Evolutionary conservation across 2,113 vertebrate species (phyloP), one percentile per base, ranked within the genome.

Genomic region (Dasyornis broadbenti): DNA sequence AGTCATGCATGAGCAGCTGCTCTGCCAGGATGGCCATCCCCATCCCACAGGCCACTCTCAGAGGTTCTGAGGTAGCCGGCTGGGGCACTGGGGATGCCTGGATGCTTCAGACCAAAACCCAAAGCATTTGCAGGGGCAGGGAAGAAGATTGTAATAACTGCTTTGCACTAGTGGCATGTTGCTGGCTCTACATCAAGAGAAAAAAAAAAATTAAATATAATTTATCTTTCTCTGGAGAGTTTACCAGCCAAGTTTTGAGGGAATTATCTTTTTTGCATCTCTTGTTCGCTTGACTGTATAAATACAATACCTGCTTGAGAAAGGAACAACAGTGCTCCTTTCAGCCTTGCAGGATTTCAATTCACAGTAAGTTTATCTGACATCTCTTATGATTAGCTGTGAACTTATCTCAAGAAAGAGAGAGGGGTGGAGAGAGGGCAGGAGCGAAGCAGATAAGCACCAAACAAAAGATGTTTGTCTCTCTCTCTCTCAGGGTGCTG

Each of bases 301-400:
- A 95, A 97, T 88, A 97, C 92, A 94, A 94, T 95, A 94, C 92
- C 73, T 94, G 91, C 60, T 94, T 97, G 94, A 96, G 85, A 90
- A 95, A 77, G 76, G 76, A 96, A 87, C 57, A 94, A 90, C 91
- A 86, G 70, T 45, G 79, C 68, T 93, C 76, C 72, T 94, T 96
- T 96, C 92, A 96, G 79, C 57, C 85, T 82, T 68, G 47, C n/a
- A 86, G 92, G 64, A 86, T 95, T 95, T 95, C 95, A 93, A 63
- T 93, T 96, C 94, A 81, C 95, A 82, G 88, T 71, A 64, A 94
- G 88, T 95, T 96, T 96, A 96, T 97, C 87, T 95, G 91, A 91
- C 89, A 86, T 95, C 86, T 95, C 82, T 78, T 47, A 47, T 95
- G 86, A 96, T 86, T 94, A 95, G 82, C 80, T 84, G 61, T 59